Evolutionary conservation across 2,888 invertebrate genomes (phyloP).

Genomic region (Clusia tigrina): DNA sequence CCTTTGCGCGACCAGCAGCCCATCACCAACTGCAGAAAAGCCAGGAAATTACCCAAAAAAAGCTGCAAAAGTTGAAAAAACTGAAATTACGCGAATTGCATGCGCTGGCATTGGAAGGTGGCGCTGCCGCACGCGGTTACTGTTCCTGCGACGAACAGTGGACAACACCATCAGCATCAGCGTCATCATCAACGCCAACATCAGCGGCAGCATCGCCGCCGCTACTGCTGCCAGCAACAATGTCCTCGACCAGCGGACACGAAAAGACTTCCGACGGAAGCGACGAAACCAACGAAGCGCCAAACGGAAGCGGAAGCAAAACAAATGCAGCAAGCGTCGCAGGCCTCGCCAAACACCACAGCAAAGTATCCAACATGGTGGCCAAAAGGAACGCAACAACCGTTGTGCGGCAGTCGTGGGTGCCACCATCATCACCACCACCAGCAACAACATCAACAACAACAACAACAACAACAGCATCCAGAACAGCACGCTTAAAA

Average conservation of each 20-base stretch:
- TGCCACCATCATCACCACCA: slow-evolving; percentile 29
- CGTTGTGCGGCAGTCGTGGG: slow-evolving; percentile 24
- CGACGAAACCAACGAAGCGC: slow-evolving; percentile 33
- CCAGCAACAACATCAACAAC: neutral
- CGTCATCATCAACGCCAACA: slow-evolving; percentile 36
- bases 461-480: slow-evolving; percentile 20
- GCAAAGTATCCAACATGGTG: too few species aligned
- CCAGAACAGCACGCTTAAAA: slow-evolving; percentile 41
- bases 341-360: slow-evolving; percentile 26
- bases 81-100: slow-evolving; percentile 52
- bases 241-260: slow-evolving; percentile 26
- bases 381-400: too few species aligned
- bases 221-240: slow-evolving; percentile 15
- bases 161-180: slow-evolving; percentile 48
- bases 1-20: slow-evolving; percentile 31
- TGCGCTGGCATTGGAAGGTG: slow-evolving; percentile 55
- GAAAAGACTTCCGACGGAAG: slow-evolving; percentile 40
- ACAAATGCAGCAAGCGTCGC: neutral
- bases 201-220: slow-evolving; percentile 45
- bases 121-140: slow-evolving; percentile 56
- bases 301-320: slow-evolving; percentile 34
- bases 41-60: slow-evolving; percentile 21
- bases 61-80: slow-evolving; percentile 41
- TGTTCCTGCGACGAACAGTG: slow-evolving; percentile 60
- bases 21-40: slow-evolving; percentile 48